Percentiles rank a stretch among this genome's conserved stretches.
phyloP scores from a whole-genome alignment of 1,140 invertebrate genomes.

The Steinernema khuongi region DNA sequence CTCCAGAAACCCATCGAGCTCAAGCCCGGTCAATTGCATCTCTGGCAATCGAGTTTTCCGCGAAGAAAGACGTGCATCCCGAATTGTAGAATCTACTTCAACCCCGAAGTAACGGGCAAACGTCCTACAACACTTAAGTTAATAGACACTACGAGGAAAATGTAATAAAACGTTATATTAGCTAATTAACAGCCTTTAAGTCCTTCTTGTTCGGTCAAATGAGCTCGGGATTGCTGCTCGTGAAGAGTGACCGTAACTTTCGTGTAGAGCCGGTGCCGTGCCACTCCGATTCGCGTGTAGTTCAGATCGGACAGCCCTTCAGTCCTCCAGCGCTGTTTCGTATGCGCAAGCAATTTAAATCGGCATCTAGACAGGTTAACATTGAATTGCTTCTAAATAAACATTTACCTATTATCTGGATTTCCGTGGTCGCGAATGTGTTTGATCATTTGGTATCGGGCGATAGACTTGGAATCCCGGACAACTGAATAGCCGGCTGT shows the following conservation, averaged over 20 bases:
- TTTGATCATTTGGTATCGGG: constrained; percentile 61
- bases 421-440: constrained; percentile 52
- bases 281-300: constrained; percentile 70
- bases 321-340: constrained; percentile 72
- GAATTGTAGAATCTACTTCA: no score
- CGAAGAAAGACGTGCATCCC: no score
- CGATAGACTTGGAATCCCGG: constrained; percentile 56
- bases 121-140: no score
- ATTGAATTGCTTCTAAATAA: constrained; percentile 16
- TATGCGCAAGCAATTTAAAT: constrained; percentile 72
- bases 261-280: constrained; percentile 65
- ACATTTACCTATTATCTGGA: constrained; percentile 51
- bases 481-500: constrained; percentile 49
- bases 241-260: constrained; percentile 60
- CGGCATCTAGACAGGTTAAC: constrained; percentile 62
- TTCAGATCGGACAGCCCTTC: constrained; percentile 81
- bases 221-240: constrained; percentile 49
- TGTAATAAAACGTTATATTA: no score
- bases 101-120: no score
- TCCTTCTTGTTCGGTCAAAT: no score
- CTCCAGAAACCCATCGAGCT: no score
- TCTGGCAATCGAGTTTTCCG: no score
- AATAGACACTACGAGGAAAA: no score
- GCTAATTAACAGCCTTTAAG: no score
- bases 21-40: no score